Evolutionary conservation across 1,140 invertebrate species (phyloP).

Genomic region (Cotesia chilonis): DNA sequence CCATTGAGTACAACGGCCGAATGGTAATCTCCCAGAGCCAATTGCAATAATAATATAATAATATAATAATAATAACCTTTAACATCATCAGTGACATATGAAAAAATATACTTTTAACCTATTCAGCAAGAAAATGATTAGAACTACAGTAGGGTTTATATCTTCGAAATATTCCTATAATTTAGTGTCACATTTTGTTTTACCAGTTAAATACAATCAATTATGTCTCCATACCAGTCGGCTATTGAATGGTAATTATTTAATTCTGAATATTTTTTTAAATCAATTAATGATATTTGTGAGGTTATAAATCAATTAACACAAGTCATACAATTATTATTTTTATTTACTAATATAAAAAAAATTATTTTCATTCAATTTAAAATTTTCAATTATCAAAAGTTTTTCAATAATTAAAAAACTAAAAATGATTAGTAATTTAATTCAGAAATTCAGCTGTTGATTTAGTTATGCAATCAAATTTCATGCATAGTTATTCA

Average conservation of each 20-base stretch:
- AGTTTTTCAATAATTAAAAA: no score
- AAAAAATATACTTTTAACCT: constrained; percentile 18
- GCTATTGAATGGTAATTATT: constrained; percentile 54
- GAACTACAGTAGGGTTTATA: constrained; percentile 48
- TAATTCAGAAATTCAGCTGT: no score
- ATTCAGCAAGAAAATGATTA: constrained; percentile 44
- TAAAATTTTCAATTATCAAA: no score
- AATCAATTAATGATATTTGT: constrained; percentile 36
- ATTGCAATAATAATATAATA: no score
- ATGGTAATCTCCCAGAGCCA: no score
- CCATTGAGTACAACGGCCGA: no score
- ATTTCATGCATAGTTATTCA: constrained; percentile 4
- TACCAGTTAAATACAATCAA: constrained; percentile 52
- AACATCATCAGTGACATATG: constrained; percentile 6
- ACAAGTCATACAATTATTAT: no score
- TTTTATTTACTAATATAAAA: not conserved
- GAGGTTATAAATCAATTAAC: constrained; percentile 33
- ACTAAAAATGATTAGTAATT: no score
- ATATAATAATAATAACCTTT: no score
- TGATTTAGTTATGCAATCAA: constrained; percentile 49
- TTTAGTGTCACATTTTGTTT: constrained; percentile 42
- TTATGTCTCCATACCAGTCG: constrained; percentile 59
- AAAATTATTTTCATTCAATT: not conserved
- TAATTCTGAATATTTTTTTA: not conserved
- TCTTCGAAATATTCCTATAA: constrained; percentile 47